Evolutionary conservation across 2,113 vertebrate genomes (phyloP), one percentile per base, ranked within the genome.

Genomic region (Phycodurus eques): DNA sequence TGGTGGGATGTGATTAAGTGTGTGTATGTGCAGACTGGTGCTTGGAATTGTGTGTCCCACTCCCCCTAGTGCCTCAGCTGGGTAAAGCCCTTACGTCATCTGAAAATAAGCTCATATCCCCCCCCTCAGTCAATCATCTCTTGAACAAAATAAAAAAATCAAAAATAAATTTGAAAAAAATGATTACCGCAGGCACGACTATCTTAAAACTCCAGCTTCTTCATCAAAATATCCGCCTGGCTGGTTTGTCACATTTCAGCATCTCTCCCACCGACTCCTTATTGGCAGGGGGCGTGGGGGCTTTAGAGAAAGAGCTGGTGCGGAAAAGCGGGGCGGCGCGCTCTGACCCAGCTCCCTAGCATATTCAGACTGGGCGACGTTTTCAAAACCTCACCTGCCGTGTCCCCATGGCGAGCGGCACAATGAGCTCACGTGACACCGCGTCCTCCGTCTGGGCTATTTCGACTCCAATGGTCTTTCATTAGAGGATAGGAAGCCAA

Each of bases 31-130:
- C 57, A 43, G 62, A 44, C 80, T 79, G 75, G 76, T 27, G 78
- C 74, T 80, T 82, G 68, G 43, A 44, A 19, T 72, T 77, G 86
- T 84, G 88, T 59, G 73, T 80, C 86, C 80, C 71, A 81, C 90
- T 88, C 90, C 90, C 90, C 89, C 90, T 91, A 87, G 83, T 89
- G 90, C 66, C 75, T 53, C 71, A 74, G 77, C 57, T 0, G 9
- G 77, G 89, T 68, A 88, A 77, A 90, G 74, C 90, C 83, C 85
- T 90, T 87, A 91, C 88, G 84, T 91, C 88, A 91, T 87, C 85
- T 72, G 42, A 43, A 79, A 76, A 66, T 22, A 73, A 33, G 79
- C 64, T 66, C 72, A 78, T 60, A 72, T 85, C 39, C 78, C 71
- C 78, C 71, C 39, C 44, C 31, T 15, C 15, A 68, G 67, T 49